A percentile compares a stretch with the other conserved stretches of the same genome.
Conservation (phyloP, 2,888 invertebrate genomes). For the Lottia scabra region DNA sequence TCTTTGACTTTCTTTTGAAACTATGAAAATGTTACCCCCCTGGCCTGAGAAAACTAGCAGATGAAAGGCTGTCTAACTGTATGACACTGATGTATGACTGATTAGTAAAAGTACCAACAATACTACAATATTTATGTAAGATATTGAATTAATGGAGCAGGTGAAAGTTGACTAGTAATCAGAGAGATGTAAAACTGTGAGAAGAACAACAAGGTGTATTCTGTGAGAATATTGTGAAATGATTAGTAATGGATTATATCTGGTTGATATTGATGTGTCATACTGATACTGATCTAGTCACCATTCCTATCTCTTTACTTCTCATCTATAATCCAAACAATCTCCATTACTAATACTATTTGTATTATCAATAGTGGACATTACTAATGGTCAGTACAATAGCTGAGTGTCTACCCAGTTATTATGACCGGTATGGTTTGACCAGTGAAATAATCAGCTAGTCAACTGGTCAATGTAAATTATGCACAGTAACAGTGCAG, state of each 20-base stretch:
- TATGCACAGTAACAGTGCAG: neutral
- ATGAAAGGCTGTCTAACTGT: too few species aligned
- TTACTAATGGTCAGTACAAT: neutral
- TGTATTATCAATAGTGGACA: neutral
- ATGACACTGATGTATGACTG: too few species aligned
- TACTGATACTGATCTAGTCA: neutral
- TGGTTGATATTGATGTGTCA: neutral
- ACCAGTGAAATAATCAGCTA: neutral
- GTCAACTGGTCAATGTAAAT: neutral
- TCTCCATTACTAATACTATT: neutral
- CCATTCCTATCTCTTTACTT: neutral
- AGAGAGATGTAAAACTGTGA: neutral
- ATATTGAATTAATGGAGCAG: neutral
- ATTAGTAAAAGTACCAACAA: too few species aligned
- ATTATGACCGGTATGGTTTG: neutral
- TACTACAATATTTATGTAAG: neutral
- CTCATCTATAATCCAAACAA: conserved; percentile 3
- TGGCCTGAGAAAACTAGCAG: too few species aligned
- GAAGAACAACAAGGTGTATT: neutral
- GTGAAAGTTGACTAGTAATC: neutral
- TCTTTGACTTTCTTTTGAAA: too few species aligned
- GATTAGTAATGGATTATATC: neutral
- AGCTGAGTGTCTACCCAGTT: neutral
- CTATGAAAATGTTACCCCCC: too few species aligned
- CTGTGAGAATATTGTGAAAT: neutral